phyloP scores from a whole-genome alignment of 2,797 vertebrate genomes.

The Gymnopithys bicolor region DNA sequence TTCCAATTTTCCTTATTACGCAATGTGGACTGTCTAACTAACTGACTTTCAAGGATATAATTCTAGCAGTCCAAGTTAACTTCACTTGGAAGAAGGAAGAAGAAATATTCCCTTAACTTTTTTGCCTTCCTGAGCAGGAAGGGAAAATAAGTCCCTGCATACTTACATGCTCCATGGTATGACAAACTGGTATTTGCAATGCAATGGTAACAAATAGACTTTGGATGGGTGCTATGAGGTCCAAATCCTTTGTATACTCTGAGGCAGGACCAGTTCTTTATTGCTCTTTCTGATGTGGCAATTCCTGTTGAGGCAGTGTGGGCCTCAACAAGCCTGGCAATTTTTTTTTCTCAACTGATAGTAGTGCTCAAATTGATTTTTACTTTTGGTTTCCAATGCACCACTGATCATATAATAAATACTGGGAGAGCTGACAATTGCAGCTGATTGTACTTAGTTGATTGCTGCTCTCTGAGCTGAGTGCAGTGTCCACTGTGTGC shows the following conservation, averaged over 20 bases:
- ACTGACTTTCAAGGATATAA: not conserved
- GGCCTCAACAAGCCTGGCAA: not conserved
- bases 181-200: not conserved
- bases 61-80: not conserved
- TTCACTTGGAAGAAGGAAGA: not conserved
- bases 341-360: constrained; percentile 13
- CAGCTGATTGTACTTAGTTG: not conserved
- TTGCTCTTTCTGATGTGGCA: not conserved
- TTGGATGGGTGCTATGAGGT: not conserved
- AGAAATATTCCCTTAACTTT: not conserved
- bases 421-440: not conserved
- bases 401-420: constrained; percentile 10
- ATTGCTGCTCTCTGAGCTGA: not conserved
- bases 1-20: not conserved
- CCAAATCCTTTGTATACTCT: not conserved
- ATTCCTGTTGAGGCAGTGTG: not conserved
- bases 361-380: constrained; percentile 38
- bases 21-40: not conserved
- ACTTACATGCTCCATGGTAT: not conserved
- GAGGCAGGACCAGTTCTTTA: not conserved
- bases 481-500: not conserved
- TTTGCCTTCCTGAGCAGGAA: not conserved
- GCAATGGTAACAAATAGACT: not conserved
- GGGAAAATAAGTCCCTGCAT: not conserved
- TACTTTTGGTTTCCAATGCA: constrained; percentile 25